A percentile compares a stretch with the other conserved stretches of the same genome.
These are phyloP conservation scores for Neolamprologus sp. DNA, from an alignment of 2,113 vertebrate species.

Conservation along the genomic window DNA sequence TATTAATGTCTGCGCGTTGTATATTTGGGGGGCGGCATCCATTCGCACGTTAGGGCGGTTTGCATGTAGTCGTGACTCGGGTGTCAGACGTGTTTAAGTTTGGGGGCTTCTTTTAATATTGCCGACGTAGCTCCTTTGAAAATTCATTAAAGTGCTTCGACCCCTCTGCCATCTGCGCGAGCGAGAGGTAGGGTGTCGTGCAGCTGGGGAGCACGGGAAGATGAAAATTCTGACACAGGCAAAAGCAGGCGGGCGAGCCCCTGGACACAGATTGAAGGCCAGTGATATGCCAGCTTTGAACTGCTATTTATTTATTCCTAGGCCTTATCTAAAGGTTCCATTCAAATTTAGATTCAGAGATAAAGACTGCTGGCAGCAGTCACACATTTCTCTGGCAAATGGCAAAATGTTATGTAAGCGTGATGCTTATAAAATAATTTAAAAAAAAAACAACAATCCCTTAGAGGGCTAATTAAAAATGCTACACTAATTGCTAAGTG, in stretches of 20 bases:
- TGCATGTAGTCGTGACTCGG: not conserved
- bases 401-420: not conserved
- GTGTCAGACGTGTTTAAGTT: conserved; percentile 54
- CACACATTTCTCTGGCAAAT: conserved; percentile 2
- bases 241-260: conserved; percentile 5
- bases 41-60: not conserved
- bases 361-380: not conserved
- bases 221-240: conserved; percentile 61
- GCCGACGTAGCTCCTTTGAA: conserved; percentile 60
- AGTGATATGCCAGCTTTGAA: conserved; percentile 42
- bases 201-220: conserved; percentile 45
- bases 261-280: conserved; percentile 26
- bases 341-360: conserved; percentile 15
- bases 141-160: conserved; percentile 70
- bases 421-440: not conserved
- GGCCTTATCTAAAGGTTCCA: conserved; percentile 26
- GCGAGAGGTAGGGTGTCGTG: conserved; percentile 4
- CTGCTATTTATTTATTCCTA: conserved; percentile 43
- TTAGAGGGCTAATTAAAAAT: conserved; percentile 47
- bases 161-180: conserved; percentile 62
- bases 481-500: conserved; percentile 12
- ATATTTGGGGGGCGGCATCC: not conserved
- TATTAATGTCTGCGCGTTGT: not conserved
- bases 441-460: not conserved
- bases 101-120: conserved; percentile 65